A percentile compares a stretch with the other conserved stretches of the same genome.
phyloP scores from a whole-genome alignment of 2,888 invertebrate genomes.

The Papilio protenor region DNA sequence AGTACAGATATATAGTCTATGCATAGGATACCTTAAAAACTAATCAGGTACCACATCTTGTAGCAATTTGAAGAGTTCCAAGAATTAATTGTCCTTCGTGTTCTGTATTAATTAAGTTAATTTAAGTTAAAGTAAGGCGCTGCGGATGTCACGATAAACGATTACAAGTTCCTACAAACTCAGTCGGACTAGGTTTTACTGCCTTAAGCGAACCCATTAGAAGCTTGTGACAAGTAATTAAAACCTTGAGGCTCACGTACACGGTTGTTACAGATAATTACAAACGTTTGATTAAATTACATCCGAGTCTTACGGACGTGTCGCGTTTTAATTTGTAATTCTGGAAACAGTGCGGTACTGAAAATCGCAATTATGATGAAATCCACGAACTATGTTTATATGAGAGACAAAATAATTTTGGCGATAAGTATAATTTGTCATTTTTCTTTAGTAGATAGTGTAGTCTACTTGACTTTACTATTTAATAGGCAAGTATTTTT shows the following conservation, averaged over 20 bases:
- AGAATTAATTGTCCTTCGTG: constrained; percentile 18
- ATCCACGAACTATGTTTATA: too few species aligned
- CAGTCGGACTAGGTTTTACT: constrained; percentile 25
- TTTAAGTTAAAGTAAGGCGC: constrained; percentile 45
- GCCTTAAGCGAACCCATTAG: constrained; percentile 25
- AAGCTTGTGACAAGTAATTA: constrained; percentile 28
- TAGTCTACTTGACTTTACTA: too few species aligned
- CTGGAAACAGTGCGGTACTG: background rate
- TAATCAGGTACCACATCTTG: background rate
- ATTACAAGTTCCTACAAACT: constrained; percentile 17
- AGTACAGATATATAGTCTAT: background rate
- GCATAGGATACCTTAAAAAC: too few species aligned
- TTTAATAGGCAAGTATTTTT: too few species aligned
- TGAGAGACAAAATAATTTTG: too few species aligned
- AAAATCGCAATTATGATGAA: background rate
- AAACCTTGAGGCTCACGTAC: constrained; percentile 29
- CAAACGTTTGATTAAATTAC: constrained; percentile 25
- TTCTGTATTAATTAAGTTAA: constrained; percentile 41
- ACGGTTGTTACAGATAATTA: constrained; percentile 31
- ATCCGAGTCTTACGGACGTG: constrained; percentile 38
- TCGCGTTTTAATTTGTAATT: background rate
- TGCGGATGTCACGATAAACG: constrained; percentile 48
- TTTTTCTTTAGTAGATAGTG: too few species aligned
- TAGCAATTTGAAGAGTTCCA: background rate
- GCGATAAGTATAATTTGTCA: too few species aligned